Evolutionary conservation across 2,888 invertebrate genomes (phyloP).

Genomic region (Scaeva pyrastri): DNA sequence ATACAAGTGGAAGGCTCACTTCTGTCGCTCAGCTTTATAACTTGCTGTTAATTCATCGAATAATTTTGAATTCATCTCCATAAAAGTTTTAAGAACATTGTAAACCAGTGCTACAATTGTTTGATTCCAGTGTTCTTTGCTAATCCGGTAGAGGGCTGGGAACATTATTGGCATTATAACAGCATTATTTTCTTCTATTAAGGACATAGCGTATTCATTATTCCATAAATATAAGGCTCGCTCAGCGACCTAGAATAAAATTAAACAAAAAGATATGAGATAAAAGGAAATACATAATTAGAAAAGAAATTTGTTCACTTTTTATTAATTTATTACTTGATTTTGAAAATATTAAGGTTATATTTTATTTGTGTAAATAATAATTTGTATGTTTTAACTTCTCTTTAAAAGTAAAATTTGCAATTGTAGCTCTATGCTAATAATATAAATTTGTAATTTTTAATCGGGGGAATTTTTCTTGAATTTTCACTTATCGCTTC

Average conservation of each 20-base stretch:
- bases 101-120: constrained; percentile 97
- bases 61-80: constrained; percentile 98
- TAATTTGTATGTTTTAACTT: too few species aligned
- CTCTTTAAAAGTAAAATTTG: too few species aligned
- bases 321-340: too few species aligned
- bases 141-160: constrained; percentile 95
- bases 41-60: constrained; percentile 98
- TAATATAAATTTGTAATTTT: too few species aligned
- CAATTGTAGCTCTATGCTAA: too few species aligned
- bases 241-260: constrained; percentile 90
- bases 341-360: too few species aligned
- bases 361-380: too few species aligned
- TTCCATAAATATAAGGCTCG: constrained; percentile 98
- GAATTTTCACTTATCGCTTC: too few species aligned
- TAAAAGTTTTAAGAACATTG: constrained; percentile 97
- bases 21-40: constrained; percentile 99
- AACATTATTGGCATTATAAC: constrained; percentile 98
- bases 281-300: background rate
- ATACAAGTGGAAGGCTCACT: constrained; percentile 88
- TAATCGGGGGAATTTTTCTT: too few species aligned
- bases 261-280: background rate
- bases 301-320: too few species aligned
- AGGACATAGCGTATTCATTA: constrained; percentile 97
- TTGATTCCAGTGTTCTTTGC: constrained; percentile 98
- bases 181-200: constrained; percentile 96